Base-by-base conservation (phyloP, 1,140 invertebrate genomes). In the Drosophila obscura region DNA sequence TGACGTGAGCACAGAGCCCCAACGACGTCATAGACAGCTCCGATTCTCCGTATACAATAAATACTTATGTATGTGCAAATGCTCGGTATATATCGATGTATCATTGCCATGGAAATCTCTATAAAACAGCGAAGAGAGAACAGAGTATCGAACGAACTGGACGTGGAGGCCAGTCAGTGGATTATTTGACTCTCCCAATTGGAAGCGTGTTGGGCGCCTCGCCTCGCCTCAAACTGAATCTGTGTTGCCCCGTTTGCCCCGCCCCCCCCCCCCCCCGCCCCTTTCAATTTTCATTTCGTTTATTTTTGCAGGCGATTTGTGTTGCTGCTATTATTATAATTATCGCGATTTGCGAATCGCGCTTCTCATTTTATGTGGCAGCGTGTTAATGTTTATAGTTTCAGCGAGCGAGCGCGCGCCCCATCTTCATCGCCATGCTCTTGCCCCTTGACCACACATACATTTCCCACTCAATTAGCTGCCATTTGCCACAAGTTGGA, bases 211-310 rank as follows among this genome's bases (percentile, higher is more conserved):
- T 87, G 67, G 59, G 78, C 75, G 78, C 66, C 66, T 71, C 46
- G 75, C 74, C 52, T 73, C 52, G 62, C 60, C 28, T 57, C 35
- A 39, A 11, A 65, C 68, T 68, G 66, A 68, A 57, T 50, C 26
- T 68, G n/a, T 35, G n/a, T 35, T 53, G 35, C 35, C 26, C 26
- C 26, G 26, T 6, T 16, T 50, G 15, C 6, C 26, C 50, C 7
- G 13, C 26, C 28, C 1, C 31, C 62, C n/a, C n/a, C n/a, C n/a
- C n/a, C n/a, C n/a, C n/a, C n/a, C n/a, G n/a, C 11, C 41, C 11
- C 48, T 31, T 55, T 24, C 31, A 82, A 77, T 88, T 83, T 88
- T 88, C 88, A 88, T 88, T 88, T 83, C 55, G 83, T 88, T 88
- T 87, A 88, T 88, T 88, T 83, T 55, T 62, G 61, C 72, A 56